Evolutionary conservation across 2,888 invertebrate species (phyloP).

Genomic region (Gari tellinella): DNA sequence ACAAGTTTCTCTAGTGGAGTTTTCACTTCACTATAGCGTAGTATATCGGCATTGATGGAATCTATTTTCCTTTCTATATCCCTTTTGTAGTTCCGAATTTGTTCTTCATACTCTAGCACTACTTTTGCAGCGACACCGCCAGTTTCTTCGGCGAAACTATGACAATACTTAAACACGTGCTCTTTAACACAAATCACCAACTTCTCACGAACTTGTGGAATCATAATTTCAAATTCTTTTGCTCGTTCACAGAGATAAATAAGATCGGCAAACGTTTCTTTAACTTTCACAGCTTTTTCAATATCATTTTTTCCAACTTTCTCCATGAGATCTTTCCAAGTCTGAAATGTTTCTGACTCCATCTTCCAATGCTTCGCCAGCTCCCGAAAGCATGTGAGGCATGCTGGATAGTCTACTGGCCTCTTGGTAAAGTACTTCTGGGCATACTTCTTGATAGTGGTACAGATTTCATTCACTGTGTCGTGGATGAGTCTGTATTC

Average conservation of each 20-base stretch:
- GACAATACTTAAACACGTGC: slow-evolving; percentile 71
- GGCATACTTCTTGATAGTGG: slow-evolving; percentile 66
- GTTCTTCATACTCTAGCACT: slow-evolving; percentile 67
- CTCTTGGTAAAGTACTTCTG: slow-evolving; percentile 62
- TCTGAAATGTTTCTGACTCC: slow-evolving; percentile 49
- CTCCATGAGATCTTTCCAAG: slow-evolving; percentile 71
- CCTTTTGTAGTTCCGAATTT: slow-evolving; percentile 58
- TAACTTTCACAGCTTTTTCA: slow-evolving; percentile 42
- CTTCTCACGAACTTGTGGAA: slow-evolving; percentile 63
- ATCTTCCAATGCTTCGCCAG: slow-evolving; percentile 56
- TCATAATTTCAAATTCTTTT: slow-evolving; percentile 66
- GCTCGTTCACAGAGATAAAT: slow-evolving; percentile 66
- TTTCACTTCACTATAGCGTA: slow-evolving; percentile 69
- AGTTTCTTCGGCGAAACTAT: slow-evolving; percentile 71
- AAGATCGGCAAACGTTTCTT: slow-evolving; percentile 59
- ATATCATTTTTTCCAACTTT: slow-evolving; percentile 47
- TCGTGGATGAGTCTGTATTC: slow-evolving; percentile 68
- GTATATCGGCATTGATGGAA: slow-evolving; percentile 66
- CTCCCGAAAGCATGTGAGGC: slow-evolving; percentile 58
- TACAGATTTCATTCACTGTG: slow-evolving; percentile 65
- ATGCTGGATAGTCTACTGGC: slow-evolving; percentile 55
- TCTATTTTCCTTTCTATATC: slow-evolving; percentile 68
- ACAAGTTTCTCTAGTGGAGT: slow-evolving; percentile 68
- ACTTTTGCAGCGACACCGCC: slow-evolving; percentile 67
- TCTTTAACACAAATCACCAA: slow-evolving; percentile 66